These are phyloP conservation scores for Chironomus riparius DNA, from an alignment of 2,888 invertebrate genomes.

Conservation along the genomic window DNA sequence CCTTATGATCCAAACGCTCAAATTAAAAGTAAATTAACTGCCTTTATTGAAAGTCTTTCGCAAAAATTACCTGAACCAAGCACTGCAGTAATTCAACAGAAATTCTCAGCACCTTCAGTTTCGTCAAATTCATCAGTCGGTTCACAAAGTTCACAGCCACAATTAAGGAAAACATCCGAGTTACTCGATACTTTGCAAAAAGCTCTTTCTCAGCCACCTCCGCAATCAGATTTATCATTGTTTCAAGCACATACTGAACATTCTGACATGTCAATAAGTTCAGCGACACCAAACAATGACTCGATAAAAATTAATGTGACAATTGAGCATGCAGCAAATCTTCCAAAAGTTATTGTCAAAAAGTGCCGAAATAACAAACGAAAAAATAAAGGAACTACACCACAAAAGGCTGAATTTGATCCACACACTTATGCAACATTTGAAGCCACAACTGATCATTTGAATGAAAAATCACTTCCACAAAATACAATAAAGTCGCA, in stretches of 20 bases:
- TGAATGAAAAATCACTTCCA: constrained; percentile 32
- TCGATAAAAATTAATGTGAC: constrained; percentile 45
- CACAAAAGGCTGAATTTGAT: constrained; percentile 39
- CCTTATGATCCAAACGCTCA: neutral
- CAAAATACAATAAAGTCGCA: constrained; percentile 35
- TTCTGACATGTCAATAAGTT: neutral
- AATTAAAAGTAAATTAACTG: constrained; percentile 18
- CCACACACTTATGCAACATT: constrained; percentile 55
- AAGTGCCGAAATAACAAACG: constrained; percentile 34
- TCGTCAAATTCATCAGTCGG: neutral
- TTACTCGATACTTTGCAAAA: constrained; percentile 39
- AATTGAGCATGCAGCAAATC: constrained; percentile 49
- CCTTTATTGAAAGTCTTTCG: constrained; percentile 30
- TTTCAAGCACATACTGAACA: neutral
- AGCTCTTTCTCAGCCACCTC: constrained; percentile 33
- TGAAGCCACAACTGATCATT: constrained; percentile 40
- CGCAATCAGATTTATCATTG: neutral
- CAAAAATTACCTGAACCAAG: constrained; percentile 29
- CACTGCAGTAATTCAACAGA: neutral
- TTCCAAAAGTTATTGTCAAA: constrained; percentile 43
- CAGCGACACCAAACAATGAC: neutral
- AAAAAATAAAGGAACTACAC: constrained; percentile 31
- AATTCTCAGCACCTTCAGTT: neutral
- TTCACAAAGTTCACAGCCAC: neutral
- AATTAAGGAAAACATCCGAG: constrained; percentile 36